Evolutionary conservation across 2,888 invertebrate species (phyloP).

Genomic region (Limnephilus rhombicus): DNA sequence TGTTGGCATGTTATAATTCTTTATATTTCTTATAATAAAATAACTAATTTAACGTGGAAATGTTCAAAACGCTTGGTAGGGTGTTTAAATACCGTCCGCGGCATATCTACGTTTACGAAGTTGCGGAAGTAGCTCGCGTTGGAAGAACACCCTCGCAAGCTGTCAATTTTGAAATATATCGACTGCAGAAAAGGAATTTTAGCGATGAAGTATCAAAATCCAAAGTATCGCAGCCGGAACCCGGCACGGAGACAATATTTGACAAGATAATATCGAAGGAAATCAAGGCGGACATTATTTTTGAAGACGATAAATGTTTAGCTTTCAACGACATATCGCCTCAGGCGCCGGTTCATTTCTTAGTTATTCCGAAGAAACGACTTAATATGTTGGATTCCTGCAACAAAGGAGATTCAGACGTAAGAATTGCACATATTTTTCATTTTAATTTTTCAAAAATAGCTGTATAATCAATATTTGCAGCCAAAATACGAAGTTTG

Average conservation of each 20-base stretch:
- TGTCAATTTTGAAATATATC: slow-evolving; percentile 68
- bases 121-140: slow-evolving; percentile 74
- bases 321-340: slow-evolving; percentile 90
- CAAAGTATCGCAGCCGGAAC: slow-evolving; percentile 70
- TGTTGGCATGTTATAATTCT: neutral
- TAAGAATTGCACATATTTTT: slow-evolving; percentile 67
- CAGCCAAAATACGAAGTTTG: neutral
- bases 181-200: slow-evolving; percentile 69
- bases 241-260: slow-evolving; percentile 82
- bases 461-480: neutral
- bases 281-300: slow-evolving; percentile 89
- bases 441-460: neutral
- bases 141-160: slow-evolving; percentile 70
- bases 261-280: slow-evolving; percentile 87
- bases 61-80: slow-evolving; percentile 49
- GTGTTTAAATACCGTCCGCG: slow-evolving; percentile 68
- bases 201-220: slow-evolving; percentile 72
- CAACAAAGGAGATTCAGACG: slow-evolving; percentile 80
- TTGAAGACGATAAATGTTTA: slow-evolving; percentile 88
- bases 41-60: neutral
- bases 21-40: neutral
- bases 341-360: slow-evolving; percentile 90
- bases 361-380: slow-evolving; percentile 88
- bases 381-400: slow-evolving; percentile 82
- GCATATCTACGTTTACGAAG: slow-evolving; percentile 75